These are phyloP conservation scores for Podotricha telesiphe DNA, from an alignment of 2,888 invertebrate species.

Conservation along the genomic window DNA sequence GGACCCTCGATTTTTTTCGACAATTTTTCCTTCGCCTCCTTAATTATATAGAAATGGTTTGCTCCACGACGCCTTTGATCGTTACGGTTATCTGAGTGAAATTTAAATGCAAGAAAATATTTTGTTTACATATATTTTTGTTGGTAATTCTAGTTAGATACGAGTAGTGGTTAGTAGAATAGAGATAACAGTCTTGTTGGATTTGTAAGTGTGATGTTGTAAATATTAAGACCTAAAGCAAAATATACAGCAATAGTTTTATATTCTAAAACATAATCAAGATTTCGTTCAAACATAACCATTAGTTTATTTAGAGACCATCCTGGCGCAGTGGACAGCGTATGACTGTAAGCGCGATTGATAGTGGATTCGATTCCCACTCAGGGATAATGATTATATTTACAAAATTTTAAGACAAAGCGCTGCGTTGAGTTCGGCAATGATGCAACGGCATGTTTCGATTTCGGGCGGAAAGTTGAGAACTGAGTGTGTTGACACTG, in stretches of 20 bases:
- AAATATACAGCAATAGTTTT: not conserved
- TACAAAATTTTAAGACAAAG: too few species aligned
- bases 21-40: constrained; percentile 73
- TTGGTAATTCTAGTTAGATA: constrained; percentile 33
- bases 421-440: too few species aligned
- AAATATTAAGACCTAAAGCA: not conserved
- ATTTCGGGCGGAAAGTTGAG: too few species aligned
- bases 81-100: constrained; percentile 56
- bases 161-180: too few species aligned
- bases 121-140: constrained; percentile 14
- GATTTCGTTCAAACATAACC: too few species aligned
- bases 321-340: too few species aligned
- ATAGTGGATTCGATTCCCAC: too few species aligned
- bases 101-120: constrained; percentile 39
- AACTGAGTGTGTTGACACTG: too few species aligned
- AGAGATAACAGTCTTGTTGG: constrained; percentile 35
- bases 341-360: too few species aligned
- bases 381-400: too few species aligned
- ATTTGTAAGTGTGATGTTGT: constrained; percentile 8
- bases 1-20: constrained; percentile 72
- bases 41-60: constrained; percentile 83
- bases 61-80: constrained; percentile 72
- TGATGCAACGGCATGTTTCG: too few species aligned
- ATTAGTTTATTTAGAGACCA: too few species aligned
- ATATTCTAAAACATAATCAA: not conserved